A percentile compares a stretch with the other conserved stretches of the same genome.
phyloP scores from a whole-genome alignment of 2,888 invertebrate species.

The Proisotoma minuta region DNA sequence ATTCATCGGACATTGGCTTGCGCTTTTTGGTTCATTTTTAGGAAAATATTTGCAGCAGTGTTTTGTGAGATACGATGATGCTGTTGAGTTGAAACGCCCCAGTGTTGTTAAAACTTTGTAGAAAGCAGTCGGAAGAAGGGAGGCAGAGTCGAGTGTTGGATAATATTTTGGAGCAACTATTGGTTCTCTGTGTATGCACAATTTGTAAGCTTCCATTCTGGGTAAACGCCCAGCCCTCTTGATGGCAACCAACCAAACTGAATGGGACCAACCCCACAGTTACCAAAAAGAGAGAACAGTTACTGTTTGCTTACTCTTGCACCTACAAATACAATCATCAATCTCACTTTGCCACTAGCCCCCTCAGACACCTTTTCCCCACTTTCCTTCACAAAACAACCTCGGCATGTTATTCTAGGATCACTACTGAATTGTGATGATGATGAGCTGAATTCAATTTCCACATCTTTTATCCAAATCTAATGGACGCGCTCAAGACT shows the following conservation, averaged over 20 bases:
- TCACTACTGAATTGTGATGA: too few species aligned
- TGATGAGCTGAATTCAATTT: not conserved
- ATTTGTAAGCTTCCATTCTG: constrained; percentile 41
- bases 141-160: constrained; percentile 26
- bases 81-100: constrained; percentile 31
- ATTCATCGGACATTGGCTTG: not conserved
- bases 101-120: constrained; percentile 38
- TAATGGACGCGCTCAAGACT: too few species aligned
- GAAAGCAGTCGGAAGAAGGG: constrained; percentile 8
- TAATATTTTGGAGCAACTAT: constrained; percentile 39
- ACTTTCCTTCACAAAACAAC: not conserved
- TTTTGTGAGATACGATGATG: constrained; percentile 3
- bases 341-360: too few species aligned
- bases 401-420: too few species aligned
- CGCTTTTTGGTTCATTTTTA: constrained; percentile 7
- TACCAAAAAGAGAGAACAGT: not conserved
- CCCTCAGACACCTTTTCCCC: too few species aligned
- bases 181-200: constrained; percentile 40
- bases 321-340: not conserved
- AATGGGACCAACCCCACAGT: constrained; percentile 18
- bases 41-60: constrained; percentile 8
- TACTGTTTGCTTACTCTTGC: constrained; percentile 4
- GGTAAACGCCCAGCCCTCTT: constrained; percentile 41
- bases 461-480: not conserved
- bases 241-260: constrained; percentile 40